phyloP scores from a whole-genome alignment of 2,888 invertebrate genomes.

The Drosophila stalkeri region DNA sequence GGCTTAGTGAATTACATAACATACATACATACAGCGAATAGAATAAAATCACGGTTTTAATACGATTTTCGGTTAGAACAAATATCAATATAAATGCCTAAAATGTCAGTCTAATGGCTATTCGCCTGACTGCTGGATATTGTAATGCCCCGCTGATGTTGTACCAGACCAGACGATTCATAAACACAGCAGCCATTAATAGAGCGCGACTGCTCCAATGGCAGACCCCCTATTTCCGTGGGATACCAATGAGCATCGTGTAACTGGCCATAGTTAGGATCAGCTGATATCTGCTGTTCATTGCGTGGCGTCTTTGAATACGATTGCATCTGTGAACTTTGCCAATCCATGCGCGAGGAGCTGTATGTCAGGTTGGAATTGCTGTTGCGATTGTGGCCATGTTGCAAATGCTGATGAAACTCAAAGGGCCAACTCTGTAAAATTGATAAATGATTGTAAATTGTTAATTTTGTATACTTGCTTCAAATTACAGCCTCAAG shows the following conservation, averaged over 20 bases:
- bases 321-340: slow-evolving; percentile 50
- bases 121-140: slow-evolving; percentile 69
- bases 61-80: slow-evolving; percentile 51
- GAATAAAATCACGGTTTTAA: slow-evolving; percentile 59
- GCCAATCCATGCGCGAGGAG: slow-evolving; percentile 68
- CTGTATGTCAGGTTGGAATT: slow-evolving; percentile 48
- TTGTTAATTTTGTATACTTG: neutral
- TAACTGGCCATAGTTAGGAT: slow-evolving; percentile 52
- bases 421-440: slow-evolving; percentile 93
- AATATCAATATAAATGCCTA: slow-evolving; percentile 1
- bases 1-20: slow-evolving; percentile 58
- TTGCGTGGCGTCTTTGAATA: slow-evolving; percentile 56
- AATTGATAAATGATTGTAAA: neutral
- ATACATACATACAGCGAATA: slow-evolving; percentile 34
- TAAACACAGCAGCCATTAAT: slow-evolving; percentile 59
- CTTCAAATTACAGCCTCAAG: neutral
- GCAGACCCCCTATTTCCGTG: slow-evolving; percentile 49
- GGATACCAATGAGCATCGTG: slow-evolving; percentile 66
- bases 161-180: slow-evolving; percentile 54
- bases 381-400: slow-evolving; percentile 41
- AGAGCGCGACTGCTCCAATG: slow-evolving; percentile 56
- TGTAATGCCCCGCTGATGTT: slow-evolving; percentile 60
- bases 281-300: slow-evolving; percentile 43
- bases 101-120: slow-evolving; percentile 38
- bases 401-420: slow-evolving; percentile 87